Evolutionary conservation across 2,113 vertebrate genomes (phyloP), one percentile per base, ranked within the genome.

Genomic region (Silurus glanis): DNA sequence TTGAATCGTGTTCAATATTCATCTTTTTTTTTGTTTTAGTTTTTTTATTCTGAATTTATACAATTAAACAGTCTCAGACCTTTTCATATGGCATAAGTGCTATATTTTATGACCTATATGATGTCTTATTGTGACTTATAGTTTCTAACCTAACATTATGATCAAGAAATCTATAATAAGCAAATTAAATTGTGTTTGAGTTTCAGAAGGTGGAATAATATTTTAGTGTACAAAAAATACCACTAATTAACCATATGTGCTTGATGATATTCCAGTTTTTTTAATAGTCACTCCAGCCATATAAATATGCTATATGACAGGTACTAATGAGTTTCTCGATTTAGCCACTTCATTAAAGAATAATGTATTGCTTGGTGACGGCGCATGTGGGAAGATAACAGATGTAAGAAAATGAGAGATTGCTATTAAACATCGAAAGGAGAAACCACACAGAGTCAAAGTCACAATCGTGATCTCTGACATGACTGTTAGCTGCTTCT

Each of bases 271-370:
- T 71, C 78, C 47, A 47, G 17, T 78, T 25, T 45, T 79, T 85
- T 85, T 79, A 9, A 79, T 67, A 79, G 51, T 47, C 17, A 37
- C 2, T 49, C 37, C 64, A 62, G 58, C 47, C 10, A 58, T 12
- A 17, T 58, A 58, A 69, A 72, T 45, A 61, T 81, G 55, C 23
- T 59, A 47, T 25, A 86, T 82, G 79, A 74, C 56, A 76, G 17
- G 61, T 62, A 56, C 16, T 82, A 82, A 82, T 81, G 79, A 74
- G 85, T 56, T 37, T 81, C 66, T 61, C 37, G 5, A 72, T 62
- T 86, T 72, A 72, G 61, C 45, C 17, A 61, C 53, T 56, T 86
- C 56, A 85, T 85, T 86, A 81, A 23, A 28, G 9, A 21, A 17
- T 69, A 14, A 55, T 69, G 53, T 56, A 61, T 59, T 61, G 66